phyloP scores from a whole-genome alignment of 1,140 invertebrate genomes.

The Heliconius hewitsoni region DNA sequence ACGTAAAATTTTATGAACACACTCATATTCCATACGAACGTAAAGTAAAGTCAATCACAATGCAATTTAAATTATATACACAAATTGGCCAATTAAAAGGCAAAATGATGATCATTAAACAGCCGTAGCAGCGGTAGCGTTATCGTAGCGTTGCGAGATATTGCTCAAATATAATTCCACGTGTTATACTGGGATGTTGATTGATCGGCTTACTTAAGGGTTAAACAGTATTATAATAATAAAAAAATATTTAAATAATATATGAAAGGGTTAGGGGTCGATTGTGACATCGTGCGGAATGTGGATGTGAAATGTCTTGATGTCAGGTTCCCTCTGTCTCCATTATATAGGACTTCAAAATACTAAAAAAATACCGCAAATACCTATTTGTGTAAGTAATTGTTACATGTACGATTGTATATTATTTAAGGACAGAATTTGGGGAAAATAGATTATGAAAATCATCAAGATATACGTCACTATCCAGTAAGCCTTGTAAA shows the following conservation, averaged over 20 bases:
- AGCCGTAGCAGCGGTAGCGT: constrained; percentile 20
- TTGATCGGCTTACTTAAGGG: constrained; percentile 49
- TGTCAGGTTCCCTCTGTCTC: too few species aligned
- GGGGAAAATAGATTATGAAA: too few species aligned
- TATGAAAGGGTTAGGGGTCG: too few species aligned
- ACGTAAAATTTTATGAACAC: not conserved
- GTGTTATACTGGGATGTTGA: constrained; percentile 47
- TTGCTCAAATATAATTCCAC: constrained; percentile 41
- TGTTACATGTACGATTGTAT: too few species aligned
- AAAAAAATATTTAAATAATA: not conserved
- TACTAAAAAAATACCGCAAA: too few species aligned
- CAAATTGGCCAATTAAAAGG: constrained; percentile 39
- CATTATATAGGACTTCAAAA: too few species aligned
- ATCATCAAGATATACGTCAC: too few species aligned
- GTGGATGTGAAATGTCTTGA: too few species aligned
- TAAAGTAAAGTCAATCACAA: constrained; percentile 1
- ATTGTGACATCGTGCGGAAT: too few species aligned
- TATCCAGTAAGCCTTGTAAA: too few species aligned
- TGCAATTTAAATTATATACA: constrained; percentile 15
- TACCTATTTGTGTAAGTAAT: too few species aligned
- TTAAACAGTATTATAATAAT: constrained; percentile 4
- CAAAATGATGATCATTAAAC: constrained; percentile 37
- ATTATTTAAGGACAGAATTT: too few species aligned
- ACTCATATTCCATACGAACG: not conserved
- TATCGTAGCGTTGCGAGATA: constrained; percentile 36